A percentile compares a stretch with the other conserved stretches of the same genome.
These are phyloP conservation scores for Diabrotica balteata DNA, from an alignment of 2,888 invertebrate species.

Conservation along the genomic window DNA sequence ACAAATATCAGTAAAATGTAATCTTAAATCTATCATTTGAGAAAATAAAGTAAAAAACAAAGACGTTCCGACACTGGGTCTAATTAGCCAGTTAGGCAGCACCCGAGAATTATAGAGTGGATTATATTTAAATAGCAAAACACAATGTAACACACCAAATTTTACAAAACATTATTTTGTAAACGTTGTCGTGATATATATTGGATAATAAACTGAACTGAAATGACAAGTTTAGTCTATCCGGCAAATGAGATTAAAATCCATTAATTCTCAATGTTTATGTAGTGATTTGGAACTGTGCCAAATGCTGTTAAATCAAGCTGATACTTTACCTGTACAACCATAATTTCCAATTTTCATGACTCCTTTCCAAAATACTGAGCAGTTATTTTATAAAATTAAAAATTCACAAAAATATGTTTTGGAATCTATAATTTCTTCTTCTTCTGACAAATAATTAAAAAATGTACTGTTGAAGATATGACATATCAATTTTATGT, in stretches of 20 bases:
- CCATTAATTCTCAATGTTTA: conserved; percentile 42
- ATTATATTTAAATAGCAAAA: conserved; percentile 4
- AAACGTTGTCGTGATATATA: background rate
- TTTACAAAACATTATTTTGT: conserved; percentile 6
- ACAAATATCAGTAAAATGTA: no score
- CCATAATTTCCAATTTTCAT: background rate
- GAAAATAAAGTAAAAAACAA: no score
- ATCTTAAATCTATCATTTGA: no score
- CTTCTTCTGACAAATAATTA: no score
- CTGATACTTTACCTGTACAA: conserved; percentile 18
- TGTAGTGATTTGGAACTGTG: conserved; percentile 34
- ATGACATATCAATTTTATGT: no score
- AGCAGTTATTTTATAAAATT: conserved; percentile 1
- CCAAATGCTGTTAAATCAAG: conserved; percentile 28
- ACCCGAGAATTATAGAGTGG: background rate
- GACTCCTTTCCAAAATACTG: conserved; percentile 23
- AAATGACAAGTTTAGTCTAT: conserved; percentile 11
- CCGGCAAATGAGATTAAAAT: conserved; percentile 1
- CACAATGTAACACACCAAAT: conserved; percentile 1
- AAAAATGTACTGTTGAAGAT: no score
- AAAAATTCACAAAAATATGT: background rate
- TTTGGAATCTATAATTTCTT: no score
- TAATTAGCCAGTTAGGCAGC: no score
- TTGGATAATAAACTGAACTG: background rate
- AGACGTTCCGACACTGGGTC: no score